phyloP scores from a whole-genome alignment of 2,888 invertebrate genomes.

The Nomada ruficornis region DNA sequence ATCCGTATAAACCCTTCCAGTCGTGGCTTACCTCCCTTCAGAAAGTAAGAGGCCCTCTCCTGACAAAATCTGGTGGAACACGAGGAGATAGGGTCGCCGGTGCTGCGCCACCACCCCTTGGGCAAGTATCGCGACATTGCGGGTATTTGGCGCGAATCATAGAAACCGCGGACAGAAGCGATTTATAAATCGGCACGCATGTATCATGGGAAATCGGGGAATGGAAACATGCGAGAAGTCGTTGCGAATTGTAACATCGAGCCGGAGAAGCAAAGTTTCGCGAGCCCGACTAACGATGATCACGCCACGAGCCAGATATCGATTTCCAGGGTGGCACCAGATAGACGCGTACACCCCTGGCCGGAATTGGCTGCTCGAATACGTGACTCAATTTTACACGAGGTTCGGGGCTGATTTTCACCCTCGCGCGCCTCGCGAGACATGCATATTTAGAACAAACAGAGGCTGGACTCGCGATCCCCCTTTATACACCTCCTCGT shows the following conservation, averaged over 20 bases:
- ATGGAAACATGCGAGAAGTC: too few species aligned
- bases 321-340: conserved; percentile 20
- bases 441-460: conserved; percentile 59
- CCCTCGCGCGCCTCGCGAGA: conserved; percentile 41
- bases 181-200: too few species aligned
- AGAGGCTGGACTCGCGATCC: conserved; percentile 19
- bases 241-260: too few species aligned
- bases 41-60: conserved; percentile 13
- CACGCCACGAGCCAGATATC: conserved; percentile 7
- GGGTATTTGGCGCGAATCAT: too few species aligned
- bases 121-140: too few species aligned
- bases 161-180: too few species aligned
- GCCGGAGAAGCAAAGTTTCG: too few species aligned
- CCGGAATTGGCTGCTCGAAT: conserved; percentile 50
- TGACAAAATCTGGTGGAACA: too few species aligned
- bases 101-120: too few species aligned
- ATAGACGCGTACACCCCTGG: not conserved
- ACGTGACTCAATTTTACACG: conserved; percentile 71
- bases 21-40: conserved; percentile 59
- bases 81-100: too few species aligned
- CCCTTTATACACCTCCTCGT: not conserved
- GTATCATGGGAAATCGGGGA: too few species aligned
- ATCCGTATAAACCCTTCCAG: conserved; percentile 36
- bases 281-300: not conserved
- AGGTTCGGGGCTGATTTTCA: conserved; percentile 44